Evolutionary conservation across 1,140 invertebrate species (phyloP).

Genomic region (Brachionus paranguensis): DNA sequence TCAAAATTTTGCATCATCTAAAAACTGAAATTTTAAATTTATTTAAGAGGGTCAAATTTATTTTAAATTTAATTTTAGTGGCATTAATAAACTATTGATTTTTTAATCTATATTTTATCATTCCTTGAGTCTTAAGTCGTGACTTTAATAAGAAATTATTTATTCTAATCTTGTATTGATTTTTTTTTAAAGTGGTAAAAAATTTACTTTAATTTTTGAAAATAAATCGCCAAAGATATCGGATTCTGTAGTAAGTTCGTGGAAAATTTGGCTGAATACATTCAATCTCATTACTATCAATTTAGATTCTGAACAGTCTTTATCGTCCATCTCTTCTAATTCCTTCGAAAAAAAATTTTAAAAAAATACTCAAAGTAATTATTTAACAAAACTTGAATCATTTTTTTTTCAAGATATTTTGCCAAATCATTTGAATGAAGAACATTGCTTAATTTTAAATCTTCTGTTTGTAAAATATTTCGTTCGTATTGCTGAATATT

Average conservation of each 20-base stretch:
- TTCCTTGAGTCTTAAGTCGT: too few species aligned
- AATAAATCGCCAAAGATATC: neutral
- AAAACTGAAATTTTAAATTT: too few species aligned
- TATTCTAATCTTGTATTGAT: neutral
- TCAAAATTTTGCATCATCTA: neutral
- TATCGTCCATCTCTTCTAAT: neutral
- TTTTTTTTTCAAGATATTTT: neutral
- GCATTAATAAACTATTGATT: too few species aligned
- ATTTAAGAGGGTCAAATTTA: too few species aligned
- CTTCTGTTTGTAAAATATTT: neutral
- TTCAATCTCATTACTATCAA: neutral
- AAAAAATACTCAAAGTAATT: too few species aligned
- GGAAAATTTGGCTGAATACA: neutral
- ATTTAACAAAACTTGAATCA: neutral
- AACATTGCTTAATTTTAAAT: slow-evolving; percentile 24
- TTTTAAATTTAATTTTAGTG: too few species aligned
- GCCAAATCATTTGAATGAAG: slow-evolving; percentile 11
- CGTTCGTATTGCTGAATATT: neutral
- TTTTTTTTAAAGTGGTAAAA: neutral
- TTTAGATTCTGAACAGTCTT: neutral
- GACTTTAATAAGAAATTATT: too few species aligned
- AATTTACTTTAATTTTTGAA: slow-evolving; percentile 3
- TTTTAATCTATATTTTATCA: too few species aligned
- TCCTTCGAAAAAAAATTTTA: neutral
- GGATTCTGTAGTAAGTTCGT: neutral